phyloP scores from a whole-genome alignment of 2,888 invertebrate genomes.

The Ceriagrion tenellum region DNA sequence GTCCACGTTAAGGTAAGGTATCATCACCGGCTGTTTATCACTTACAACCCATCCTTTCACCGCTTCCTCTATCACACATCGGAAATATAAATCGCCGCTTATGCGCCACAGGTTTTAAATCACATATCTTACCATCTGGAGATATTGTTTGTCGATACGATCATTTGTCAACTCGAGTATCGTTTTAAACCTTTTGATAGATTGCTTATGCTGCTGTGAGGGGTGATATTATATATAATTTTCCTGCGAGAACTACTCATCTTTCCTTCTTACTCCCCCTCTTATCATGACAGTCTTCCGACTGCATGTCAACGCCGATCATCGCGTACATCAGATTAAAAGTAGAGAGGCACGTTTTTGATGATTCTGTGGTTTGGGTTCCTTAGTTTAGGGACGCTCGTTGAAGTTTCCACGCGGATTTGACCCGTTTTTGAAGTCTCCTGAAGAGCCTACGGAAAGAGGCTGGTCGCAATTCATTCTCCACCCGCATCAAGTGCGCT shows the following conservation, averaged over 20 bases:
- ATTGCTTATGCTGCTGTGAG: conserved; percentile 20
- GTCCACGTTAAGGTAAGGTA: background rate
- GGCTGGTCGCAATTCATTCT: background rate
- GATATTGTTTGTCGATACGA: conserved; percentile 46
- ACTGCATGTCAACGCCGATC: conserved; percentile 56
- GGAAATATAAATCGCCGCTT: conserved; percentile 32
- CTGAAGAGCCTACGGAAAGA: background rate
- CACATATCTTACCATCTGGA: background rate
- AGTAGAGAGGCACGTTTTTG: background rate
- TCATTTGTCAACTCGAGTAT: conserved; percentile 56
- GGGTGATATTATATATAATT: conserved; percentile 49
- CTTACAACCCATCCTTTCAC: background rate
- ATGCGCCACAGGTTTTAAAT: conserved; percentile 14
- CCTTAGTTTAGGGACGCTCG: background rate
- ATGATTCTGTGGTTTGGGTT: background rate
- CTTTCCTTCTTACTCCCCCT: conserved; percentile 31
- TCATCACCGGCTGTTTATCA: conserved; percentile 54
- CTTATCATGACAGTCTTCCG: conserved; percentile 34
- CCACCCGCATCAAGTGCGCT: conserved; percentile 1
- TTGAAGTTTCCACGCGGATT: conserved; percentile 5
- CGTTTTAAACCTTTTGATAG: background rate
- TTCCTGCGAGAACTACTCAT: conserved; percentile 44
- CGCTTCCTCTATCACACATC: conserved; percentile 46
- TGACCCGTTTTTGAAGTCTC: background rate
- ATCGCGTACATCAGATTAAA: conserved; percentile 31